phyloP scores from a whole-genome alignment of 2,888 invertebrate species.

The Rosalia funebris region DNA sequence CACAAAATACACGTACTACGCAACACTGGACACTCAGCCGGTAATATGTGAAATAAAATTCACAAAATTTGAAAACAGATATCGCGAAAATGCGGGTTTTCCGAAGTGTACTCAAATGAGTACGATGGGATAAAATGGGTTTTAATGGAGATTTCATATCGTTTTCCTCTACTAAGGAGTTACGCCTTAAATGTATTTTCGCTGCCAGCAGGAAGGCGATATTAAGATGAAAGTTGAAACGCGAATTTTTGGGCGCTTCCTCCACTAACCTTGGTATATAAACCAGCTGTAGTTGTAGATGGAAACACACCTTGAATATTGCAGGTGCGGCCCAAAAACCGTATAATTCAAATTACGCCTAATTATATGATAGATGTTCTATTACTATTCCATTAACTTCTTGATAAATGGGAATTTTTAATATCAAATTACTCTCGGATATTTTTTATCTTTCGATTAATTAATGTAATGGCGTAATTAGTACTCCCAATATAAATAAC shows the following conservation, averaged over 20 bases:
- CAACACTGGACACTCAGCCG: too few species aligned
- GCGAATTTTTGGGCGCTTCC: slow-evolving; percentile 36
- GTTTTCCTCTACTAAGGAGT: too few species aligned
- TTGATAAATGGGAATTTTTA: slow-evolving; percentile 48
- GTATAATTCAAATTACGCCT: slow-evolving; percentile 57
- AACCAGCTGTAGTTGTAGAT: slow-evolving; percentile 47
- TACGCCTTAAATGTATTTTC: too few species aligned
- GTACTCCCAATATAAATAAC: neutral
- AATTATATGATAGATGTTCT: slow-evolving; percentile 57
- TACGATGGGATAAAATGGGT: too few species aligned
- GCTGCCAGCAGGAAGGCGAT: too few species aligned
- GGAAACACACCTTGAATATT: slow-evolving; percentile 51
- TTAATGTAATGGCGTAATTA: slow-evolving; percentile 25
- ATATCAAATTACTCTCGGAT: slow-evolving; percentile 21
- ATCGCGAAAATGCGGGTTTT: too few species aligned
- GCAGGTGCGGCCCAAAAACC: slow-evolving; percentile 58
- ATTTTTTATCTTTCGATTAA: slow-evolving; percentile 19
- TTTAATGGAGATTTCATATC: too few species aligned
- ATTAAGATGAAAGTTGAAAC: neutral
- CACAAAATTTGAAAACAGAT: too few species aligned
- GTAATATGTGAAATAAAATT: too few species aligned
- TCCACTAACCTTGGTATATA: slow-evolving; percentile 41
- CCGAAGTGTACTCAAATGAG: too few species aligned
- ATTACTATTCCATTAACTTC: slow-evolving; percentile 51
- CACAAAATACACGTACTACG: too few species aligned